These are phyloP conservation scores for Brachyopa scutellaris DNA, from an alignment of 2,888 invertebrate species.

Conservation along the genomic window DNA sequence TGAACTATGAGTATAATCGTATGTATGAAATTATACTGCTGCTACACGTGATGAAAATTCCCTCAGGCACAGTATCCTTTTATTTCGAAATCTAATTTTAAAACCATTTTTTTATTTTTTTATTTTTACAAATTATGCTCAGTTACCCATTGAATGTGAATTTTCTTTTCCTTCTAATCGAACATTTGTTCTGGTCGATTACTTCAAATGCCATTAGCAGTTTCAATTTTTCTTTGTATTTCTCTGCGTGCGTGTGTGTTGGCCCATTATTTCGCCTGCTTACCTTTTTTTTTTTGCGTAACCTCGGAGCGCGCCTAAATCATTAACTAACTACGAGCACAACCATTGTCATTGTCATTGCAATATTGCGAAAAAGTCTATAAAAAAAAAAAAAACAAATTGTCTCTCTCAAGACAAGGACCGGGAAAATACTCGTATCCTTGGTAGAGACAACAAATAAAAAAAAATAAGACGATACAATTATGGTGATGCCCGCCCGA, in stretches of 20 bases:
- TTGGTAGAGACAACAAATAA: constrained; percentile 1
- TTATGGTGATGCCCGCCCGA: constrained; percentile 21
- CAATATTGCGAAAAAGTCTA: constrained; percentile 44
- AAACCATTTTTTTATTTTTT: constrained; percentile 10
- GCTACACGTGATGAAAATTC: constrained; percentile 35
- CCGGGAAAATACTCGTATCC: constrained; percentile 23
- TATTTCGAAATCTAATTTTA: constrained; percentile 14
- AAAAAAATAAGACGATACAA: constrained; percentile 39
- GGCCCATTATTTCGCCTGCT: constrained; percentile 29
- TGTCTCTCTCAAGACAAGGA: constrained; percentile 18
- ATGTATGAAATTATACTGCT: too few species aligned
- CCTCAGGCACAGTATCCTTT: background rate
- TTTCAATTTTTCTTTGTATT: constrained; percentile 28
- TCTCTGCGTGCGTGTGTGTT: background rate
- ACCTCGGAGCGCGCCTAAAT: constrained; percentile 37
- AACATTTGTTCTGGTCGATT: constrained; percentile 67
- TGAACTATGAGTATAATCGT: too few species aligned
- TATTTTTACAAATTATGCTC: constrained; percentile 29
- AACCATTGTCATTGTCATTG: constrained; percentile 24
- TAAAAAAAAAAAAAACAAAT: constrained; percentile 60
- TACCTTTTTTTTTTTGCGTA: constrained; percentile 49
- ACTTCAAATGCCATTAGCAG: constrained; percentile 61
- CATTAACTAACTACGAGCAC: constrained; percentile 48
- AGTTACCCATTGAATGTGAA: constrained; percentile 51
- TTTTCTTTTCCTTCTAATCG: constrained; percentile 36